phyloP scores from a whole-genome alignment of 2,113 vertebrate species.

The Garra rufa region DNA sequence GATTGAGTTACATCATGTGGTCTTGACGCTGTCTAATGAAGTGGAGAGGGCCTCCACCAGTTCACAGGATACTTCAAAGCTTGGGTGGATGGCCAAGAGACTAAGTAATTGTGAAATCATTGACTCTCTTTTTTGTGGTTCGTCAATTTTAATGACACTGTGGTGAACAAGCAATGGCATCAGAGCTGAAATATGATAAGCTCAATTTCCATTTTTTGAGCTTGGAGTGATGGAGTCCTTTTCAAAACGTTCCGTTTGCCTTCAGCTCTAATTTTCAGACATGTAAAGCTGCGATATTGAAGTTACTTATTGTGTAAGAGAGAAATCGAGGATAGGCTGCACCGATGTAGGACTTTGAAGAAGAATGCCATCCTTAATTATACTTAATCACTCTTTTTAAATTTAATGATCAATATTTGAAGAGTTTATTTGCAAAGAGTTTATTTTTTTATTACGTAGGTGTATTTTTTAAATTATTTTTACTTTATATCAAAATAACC shows the following conservation, averaged over 20 bases:
- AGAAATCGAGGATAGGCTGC: background rate
- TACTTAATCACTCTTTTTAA: background rate
- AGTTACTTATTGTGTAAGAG: background rate
- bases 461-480: no score
- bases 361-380: background rate
- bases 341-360: background rate
- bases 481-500: no score
- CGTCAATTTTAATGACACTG: conserved; percentile 68
- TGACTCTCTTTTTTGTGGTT: conserved; percentile 70
- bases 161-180: conserved; percentile 70
- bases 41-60: conserved; percentile 67
- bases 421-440: no score
- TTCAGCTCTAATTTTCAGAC: background rate
- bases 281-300: background rate
- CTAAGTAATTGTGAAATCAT: conserved; percentile 75
- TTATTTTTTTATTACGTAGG: no score
- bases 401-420: no score
- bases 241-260: background rate
- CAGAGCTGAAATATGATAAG: conserved; percentile 62
- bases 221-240: background rate
- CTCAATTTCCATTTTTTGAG: background rate
- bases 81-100: conserved; percentile 69
- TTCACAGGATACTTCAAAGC: conserved; percentile 74
- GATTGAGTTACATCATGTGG: conserved; percentile 71
- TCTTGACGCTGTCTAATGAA: conserved; percentile 70